Base-by-base conservation (phyloP, 2,797 vertebrate genomes). In the Anniella stebbinsi region DNA sequence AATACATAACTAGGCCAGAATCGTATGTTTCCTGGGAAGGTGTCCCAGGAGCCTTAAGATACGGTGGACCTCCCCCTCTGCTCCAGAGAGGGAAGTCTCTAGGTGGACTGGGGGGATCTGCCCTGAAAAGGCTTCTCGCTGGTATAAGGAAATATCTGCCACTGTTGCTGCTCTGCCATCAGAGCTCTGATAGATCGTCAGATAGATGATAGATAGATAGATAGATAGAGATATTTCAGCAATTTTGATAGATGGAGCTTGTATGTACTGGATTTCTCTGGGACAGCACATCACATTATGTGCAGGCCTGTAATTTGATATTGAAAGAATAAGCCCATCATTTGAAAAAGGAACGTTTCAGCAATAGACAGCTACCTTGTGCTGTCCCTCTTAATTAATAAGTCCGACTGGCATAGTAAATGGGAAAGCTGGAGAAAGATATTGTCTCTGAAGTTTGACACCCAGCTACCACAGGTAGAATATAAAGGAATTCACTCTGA, bases 381-480 rank as follows among this genome's bases (percentile, higher is more conserved):
- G 41, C 67, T 81, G 48, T 90, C 84, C 77, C 84, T 81, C 33
- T 80, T 86, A 63, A 84, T 67, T 84, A 67, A 86, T 72, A 72
- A 86, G 84, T 81, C 78, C 45, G 17, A 73, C 15, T 89, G 36
- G 23, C n/a, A 9, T 23, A 41, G 57, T 63, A 66, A 41, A 82
- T 63, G 69, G 70, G 51, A 28, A 66, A 90, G 51, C 23, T 23
- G 45, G n/a, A 81, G 41, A 63, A 75, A 82, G 25, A 28, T 30
- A 6, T 63, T 75, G 51, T 41, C 33, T 90, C 54, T 87, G 69
- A 87, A 90, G 41, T 88, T 88, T 38, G 36, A 66, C 18, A 45
- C 75, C 38, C 30, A 75, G 30, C 54, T 41, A 66, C 30, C 70
- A 36, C 28, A 60, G 51, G 38, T 33, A 75, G 36, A n/a, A 51